Evolutionary conservation across 2,113 vertebrate genomes (phyloP), one percentile per base, ranked within the genome.

Genomic region (Pluvianellus socialis): DNA sequence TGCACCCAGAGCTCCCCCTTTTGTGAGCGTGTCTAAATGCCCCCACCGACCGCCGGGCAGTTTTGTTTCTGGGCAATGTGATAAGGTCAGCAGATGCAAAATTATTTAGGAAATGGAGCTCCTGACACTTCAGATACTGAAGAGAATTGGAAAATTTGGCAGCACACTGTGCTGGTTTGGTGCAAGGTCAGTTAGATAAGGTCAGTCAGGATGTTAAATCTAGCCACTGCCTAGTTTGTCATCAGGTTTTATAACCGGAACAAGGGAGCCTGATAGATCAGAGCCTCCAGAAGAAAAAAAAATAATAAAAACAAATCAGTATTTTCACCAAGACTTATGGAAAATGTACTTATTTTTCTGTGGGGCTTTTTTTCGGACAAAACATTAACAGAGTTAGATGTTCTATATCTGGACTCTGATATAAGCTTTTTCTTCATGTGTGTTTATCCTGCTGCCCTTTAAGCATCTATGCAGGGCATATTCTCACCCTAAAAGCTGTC

Each of bases 101-200:
- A 91, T 73, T 66, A 50, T 42, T 62, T 74, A 86, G 68, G 75
- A 87, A 96, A 91, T 63, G 26, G 87, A 76, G 56, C 86, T 93
- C 85, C 85, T 65, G 95, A 88, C 94, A 90, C 52, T 92, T 67
- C 59, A 86, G 90, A 65, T 79, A 77, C 89, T 88, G 87, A 90
- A 88, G 62, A 81, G 75, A 84, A 97, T 49, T 96, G 93, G 92
- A 84, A 90, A 88, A 87, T 94, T 56, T 98, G 96, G 95, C 95
- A 94, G 91, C 83, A 53, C 47, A 28, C 52, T 83, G 73, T 79
- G 86, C 79, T 94, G 94, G 71, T 97, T 97, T 96, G 92, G 92
- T 95, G 94, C 87, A 97, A 97, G 94, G 95, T 97, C 96, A 80
- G 79, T 95, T 65, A 89, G 91, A 92, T 94, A 93, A 96, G 90